Evolutionary conservation across 2,888 invertebrate species (phyloP).

Genomic region (Rhagophthalmus giganteus): DNA sequence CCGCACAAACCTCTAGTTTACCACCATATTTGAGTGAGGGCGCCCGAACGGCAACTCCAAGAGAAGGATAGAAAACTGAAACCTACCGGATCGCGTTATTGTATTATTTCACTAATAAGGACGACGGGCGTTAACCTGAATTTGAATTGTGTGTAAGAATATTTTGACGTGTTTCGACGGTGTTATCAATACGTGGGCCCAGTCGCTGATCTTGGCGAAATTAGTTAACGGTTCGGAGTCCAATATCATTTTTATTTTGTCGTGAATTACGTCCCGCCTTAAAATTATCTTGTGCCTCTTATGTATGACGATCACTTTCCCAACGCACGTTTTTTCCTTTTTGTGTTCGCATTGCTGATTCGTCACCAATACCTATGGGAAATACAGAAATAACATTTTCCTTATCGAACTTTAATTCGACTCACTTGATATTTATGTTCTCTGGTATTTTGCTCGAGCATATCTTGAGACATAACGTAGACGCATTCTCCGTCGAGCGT

Average conservation of each 20-base stretch:
- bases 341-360: slow-evolving; percentile 70
- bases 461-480: slow-evolving; percentile 74
- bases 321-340: slow-evolving; percentile 64
- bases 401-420: no score
- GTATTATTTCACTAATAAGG: slow-evolving; percentile 4
- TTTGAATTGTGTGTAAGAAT: slow-evolving; percentile 67
- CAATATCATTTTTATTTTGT: slow-evolving; percentile 57
- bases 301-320: slow-evolving; percentile 68
- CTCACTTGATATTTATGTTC: slow-evolving; percentile 58
- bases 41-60: slow-evolving; percentile 61
- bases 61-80: slow-evolving; percentile 54
- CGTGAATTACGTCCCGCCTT: slow-evolving; percentile 45
- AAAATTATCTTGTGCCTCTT: slow-evolving; percentile 63
- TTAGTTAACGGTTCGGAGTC: slow-evolving; percentile 52
- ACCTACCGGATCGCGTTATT: slow-evolving; percentile 8
- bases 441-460: slow-evolving; percentile 56
- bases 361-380: slow-evolving; percentile 65
- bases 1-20: slow-evolving; percentile 82
- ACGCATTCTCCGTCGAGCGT: slow-evolving; percentile 85
- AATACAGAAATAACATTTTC: no score
- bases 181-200: slow-evolving; percentile 64
- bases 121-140: slow-evolving; percentile 62
- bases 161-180: slow-evolving; percentile 67
- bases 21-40: slow-evolving; percentile 75
- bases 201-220: slow-evolving; percentile 58